Evolutionary conservation across 2,888 invertebrate species (phyloP).

Genomic region (Drosophila phalerata): DNA sequence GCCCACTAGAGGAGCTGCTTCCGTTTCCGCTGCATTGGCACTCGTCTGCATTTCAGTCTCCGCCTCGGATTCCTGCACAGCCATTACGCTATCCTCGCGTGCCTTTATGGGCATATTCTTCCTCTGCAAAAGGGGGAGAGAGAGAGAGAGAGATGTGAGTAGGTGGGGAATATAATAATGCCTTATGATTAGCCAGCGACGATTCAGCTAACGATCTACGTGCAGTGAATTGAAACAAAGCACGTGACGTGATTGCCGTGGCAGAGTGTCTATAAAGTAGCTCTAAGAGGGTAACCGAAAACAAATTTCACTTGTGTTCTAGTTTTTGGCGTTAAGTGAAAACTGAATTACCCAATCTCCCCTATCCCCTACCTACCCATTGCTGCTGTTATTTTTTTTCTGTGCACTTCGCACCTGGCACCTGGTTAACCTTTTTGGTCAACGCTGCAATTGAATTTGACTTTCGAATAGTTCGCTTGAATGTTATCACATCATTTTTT

Average conservation of each 20-base stretch:
- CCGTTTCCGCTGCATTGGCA: slow-evolving; percentile 44
- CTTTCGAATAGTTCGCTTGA: slow-evolving; percentile 66
- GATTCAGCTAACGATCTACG: slow-evolving; percentile 60
- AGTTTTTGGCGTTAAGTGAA: slow-evolving; percentile 78
- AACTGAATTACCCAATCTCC: slow-evolving; percentile 52
- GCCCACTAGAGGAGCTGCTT: slow-evolving; percentile 70
- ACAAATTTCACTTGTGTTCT: slow-evolving; percentile 84
- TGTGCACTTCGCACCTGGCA: slow-evolving; percentile 61
- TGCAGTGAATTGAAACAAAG: slow-evolving; percentile 48
- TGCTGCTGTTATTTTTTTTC: no score
- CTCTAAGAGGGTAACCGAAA: slow-evolving; percentile 26
- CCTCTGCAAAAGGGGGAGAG: slow-evolving; percentile 46
- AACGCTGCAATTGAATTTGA: slow-evolving; percentile 68
- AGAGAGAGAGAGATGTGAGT: neutral
- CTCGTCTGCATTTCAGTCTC: slow-evolving; percentile 26
- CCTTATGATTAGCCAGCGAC: slow-evolving; percentile 43
- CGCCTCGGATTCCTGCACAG: slow-evolving; percentile 36
- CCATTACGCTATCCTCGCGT: slow-evolving; percentile 68
- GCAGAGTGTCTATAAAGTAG: neutral
- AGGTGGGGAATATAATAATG: slow-evolving; percentile 12
- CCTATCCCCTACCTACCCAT: slow-evolving; percentile 10
- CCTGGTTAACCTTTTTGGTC: slow-evolving; percentile 54
- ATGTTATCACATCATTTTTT: slow-evolving; percentile 81
- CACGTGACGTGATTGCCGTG: slow-evolving; percentile 61
- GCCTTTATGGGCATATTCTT: slow-evolving; percentile 78